phyloP scores from a whole-genome alignment of 2,797 vertebrate genomes.

The Remorina albescens region DNA sequence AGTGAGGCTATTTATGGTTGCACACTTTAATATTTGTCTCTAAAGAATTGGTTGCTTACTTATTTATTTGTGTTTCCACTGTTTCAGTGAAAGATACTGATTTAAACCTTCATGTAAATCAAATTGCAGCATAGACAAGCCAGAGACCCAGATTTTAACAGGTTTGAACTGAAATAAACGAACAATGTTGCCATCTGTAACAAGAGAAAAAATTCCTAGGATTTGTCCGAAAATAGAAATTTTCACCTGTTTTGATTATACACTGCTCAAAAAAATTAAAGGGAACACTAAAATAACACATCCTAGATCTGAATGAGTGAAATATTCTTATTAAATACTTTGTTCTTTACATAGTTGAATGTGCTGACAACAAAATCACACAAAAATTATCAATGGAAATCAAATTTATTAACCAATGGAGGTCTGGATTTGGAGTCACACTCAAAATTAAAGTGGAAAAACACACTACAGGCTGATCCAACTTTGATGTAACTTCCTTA shows the following conservation, averaged over 20 bases:
- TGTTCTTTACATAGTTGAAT: too few species aligned
- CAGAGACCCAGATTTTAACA: background rate
- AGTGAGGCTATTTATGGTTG: conserved; percentile 50
- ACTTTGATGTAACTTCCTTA: too few species aligned
- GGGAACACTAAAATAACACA: too few species aligned
- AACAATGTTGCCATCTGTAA: background rate
- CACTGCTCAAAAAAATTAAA: too few species aligned
- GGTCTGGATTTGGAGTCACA: too few species aligned
- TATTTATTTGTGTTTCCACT: background rate
- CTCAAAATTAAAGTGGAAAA: too few species aligned
- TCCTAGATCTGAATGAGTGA: too few species aligned
- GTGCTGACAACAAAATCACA: too few species aligned
- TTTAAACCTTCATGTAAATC: background rate
- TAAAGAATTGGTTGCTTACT: conserved; percentile 18
- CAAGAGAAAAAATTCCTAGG: background rate
- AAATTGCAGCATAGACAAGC: background rate
- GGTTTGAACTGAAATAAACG: background rate
- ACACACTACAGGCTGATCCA: too few species aligned
- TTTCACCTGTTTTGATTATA: background rate
- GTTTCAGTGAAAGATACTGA: background rate
- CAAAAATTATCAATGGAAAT: too few species aligned
- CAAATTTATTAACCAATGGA: too few species aligned
- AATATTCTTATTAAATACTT: too few species aligned
- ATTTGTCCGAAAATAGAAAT: background rate
- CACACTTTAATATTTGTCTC: conserved; percentile 26